Evolutionary conservation across 2,113 vertebrate genomes (phyloP).

Genomic region (Pseudois nayaur): DNA sequence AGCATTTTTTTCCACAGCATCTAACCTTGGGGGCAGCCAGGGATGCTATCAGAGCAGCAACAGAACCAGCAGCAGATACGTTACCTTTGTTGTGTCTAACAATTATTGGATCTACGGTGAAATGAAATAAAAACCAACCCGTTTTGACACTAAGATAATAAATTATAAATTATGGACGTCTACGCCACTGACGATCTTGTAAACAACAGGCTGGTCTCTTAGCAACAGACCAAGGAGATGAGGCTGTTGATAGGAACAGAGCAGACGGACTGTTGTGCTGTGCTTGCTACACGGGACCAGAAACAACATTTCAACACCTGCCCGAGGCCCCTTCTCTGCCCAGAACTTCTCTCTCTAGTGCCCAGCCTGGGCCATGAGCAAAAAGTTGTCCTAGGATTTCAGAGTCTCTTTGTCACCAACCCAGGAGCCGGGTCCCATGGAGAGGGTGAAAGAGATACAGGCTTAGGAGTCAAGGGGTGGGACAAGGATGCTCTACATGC

Average conservation of each 20-base stretch:
- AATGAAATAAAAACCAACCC: conserved; percentile 78
- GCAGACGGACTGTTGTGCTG: conserved; percentile 82
- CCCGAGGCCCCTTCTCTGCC: conserved; percentile 83
- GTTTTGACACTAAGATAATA: conserved; percentile 83
- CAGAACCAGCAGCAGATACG: conserved; percentile 9
- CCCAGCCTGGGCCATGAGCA: conserved; percentile 83
- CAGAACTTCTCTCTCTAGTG: conserved; percentile 79
- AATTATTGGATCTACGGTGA: conserved; percentile 74
- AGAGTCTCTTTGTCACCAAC: conserved; percentile 54
- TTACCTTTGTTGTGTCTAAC: conserved; percentile 78
- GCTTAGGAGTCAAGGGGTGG: conserved; percentile 50
- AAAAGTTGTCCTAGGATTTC: conserved; percentile 77
- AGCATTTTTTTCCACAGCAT: conserved; percentile 69
- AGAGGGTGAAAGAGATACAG: conserved; percentile 66
- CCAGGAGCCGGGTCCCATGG: conserved; percentile 60
- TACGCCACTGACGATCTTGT: conserved; percentile 81
- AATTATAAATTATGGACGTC: conserved; percentile 86
- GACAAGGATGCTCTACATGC: conserved; percentile 47
- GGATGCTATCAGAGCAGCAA: conserved; percentile 30
- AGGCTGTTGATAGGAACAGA: conserved; percentile 81
- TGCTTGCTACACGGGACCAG: conserved; percentile 81
- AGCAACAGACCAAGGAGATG: conserved; percentile 82
- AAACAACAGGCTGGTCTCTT: conserved; percentile 87
- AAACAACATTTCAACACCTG: conserved; percentile 87
- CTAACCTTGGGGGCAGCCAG: conserved; percentile 62